Evolutionary conservation across 2,113 vertebrate species (phyloP).

Genomic region (Paradisaea rubra): DNA sequence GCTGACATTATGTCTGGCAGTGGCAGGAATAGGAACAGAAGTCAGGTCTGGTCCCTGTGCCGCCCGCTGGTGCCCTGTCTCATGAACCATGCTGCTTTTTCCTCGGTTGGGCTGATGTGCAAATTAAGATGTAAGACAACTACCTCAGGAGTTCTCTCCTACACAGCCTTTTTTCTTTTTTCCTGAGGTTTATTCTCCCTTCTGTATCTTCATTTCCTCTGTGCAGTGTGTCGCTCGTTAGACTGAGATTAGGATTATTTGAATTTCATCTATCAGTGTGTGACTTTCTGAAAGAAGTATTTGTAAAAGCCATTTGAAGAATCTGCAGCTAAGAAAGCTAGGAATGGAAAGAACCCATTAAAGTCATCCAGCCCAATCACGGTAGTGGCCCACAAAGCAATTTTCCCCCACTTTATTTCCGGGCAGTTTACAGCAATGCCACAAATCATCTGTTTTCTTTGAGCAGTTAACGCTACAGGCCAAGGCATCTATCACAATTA

Average conservation of each 20-base stretch:
- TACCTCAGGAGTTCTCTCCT: background rate
- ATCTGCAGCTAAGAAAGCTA: background rate
- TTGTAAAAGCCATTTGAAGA: background rate
- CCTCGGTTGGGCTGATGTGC: background rate
- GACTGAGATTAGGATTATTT: background rate
- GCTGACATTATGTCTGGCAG: background rate
- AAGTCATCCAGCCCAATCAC: background rate
- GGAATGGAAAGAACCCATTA: background rate
- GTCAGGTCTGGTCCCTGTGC: background rate
- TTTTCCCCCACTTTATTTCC: background rate
- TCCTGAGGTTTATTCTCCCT: background rate
- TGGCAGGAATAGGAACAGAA: background rate
- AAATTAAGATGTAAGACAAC: background rate
- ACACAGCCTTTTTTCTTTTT: background rate
- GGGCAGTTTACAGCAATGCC: background rate
- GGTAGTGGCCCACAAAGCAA: background rate
- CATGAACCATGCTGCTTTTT: background rate
- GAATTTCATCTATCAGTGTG: background rate
- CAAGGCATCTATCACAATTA: background rate
- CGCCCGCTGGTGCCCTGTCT: rapidly evolving
- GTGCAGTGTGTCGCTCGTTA: background rate
- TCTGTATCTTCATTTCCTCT: background rate
- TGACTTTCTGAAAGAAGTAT: background rate
- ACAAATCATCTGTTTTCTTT: background rate
- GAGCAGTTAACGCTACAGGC: background rate